Percentiles rank a stretch among this genome's conserved stretches.
Conservation (phyloP, 1,140 invertebrate genomes). For the Drosophila subpulchrella region DNA sequence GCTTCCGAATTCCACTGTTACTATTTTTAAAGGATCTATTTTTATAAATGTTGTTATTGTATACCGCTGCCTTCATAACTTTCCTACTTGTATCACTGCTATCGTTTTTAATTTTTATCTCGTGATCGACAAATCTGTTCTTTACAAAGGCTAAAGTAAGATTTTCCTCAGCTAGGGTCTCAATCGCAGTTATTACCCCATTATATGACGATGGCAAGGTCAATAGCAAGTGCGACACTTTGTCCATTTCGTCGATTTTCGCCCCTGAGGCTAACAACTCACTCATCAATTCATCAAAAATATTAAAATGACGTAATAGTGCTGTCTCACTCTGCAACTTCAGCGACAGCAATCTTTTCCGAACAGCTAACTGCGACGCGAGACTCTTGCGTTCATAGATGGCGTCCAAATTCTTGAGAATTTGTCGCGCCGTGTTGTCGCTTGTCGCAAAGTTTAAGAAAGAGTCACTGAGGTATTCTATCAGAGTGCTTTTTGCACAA, state of each 20-base stretch:
- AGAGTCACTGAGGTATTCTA: too few species aligned
- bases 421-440: too few species aligned
- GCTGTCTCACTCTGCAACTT: too few species aligned
- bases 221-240: constrained; percentile 35
- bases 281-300: too few species aligned
- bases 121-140: constrained; percentile 70
- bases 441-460: too few species aligned
- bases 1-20: background rate
- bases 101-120: constrained; percentile 70
- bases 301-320: too few species aligned
- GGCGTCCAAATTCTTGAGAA: too few species aligned
- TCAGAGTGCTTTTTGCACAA: too few species aligned
- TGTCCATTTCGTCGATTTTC: too few species aligned
- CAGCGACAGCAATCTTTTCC: background rate
- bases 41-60: background rate
- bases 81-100: constrained; percentile 61
- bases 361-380: too few species aligned
- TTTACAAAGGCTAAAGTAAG: constrained; percentile 82
- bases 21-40: background rate
- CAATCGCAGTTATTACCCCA: constrained; percentile 82
- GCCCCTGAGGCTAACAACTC: too few species aligned
- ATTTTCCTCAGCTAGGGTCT: constrained; percentile 80
- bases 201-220: constrained; percentile 79
- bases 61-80: constrained; percentile 33
- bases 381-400: too few species aligned